Evolutionary conservation across 2,113 vertebrate genomes (phyloP).

Genomic region (Apodemus speciosus): DNA sequence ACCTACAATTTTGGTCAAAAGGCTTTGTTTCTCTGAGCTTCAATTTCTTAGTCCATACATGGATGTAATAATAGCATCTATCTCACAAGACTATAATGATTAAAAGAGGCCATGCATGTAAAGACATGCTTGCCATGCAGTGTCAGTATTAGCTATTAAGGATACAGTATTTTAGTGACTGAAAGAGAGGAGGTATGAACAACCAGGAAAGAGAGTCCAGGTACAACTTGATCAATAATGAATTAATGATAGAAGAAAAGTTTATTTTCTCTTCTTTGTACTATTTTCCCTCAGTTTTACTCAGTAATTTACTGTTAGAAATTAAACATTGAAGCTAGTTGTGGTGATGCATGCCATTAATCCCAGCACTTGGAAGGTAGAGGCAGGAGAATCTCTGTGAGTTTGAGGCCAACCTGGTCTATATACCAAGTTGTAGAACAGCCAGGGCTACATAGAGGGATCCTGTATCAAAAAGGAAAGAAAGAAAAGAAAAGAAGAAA

Average conservation of each 20-base stretch:
- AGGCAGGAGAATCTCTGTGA: neutral
- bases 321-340: neutral
- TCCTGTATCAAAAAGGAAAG: neutral
- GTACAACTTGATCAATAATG: neutral
- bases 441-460: neutral
- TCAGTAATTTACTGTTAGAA: constrained; percentile 21
- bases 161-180: neutral
- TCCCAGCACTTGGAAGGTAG: neutral
- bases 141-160: neutral
- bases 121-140: neutral
- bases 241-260: constrained; percentile 13
- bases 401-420: neutral
- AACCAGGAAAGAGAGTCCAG: neutral
- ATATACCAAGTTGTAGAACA: neutral
- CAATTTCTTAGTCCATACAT: neutral
- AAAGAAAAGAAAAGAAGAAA: neutral
- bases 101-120: neutral
- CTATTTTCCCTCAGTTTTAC: neutral
- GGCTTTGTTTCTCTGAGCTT: constrained; percentile 12
- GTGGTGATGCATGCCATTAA: neutral
- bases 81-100: neutral
- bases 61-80: neutral
- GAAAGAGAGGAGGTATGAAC: neutral
- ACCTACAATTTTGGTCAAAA: neutral
- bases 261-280: constrained; percentile 7